Base-by-base conservation (phyloP, 2,113 vertebrate genomes). In the Carassius carassius region DNA sequence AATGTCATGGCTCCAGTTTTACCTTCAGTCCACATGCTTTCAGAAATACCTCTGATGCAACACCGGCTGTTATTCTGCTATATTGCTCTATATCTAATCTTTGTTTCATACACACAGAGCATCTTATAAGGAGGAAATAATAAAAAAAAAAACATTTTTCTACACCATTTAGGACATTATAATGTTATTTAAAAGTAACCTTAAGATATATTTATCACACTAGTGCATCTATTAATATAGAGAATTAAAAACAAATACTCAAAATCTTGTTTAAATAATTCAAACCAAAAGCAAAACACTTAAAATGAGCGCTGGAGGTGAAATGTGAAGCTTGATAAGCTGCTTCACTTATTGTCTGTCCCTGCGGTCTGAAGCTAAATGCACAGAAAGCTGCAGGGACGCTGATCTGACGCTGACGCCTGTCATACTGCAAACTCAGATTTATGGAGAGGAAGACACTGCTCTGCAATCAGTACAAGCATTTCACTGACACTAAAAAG, bases 321-420 rank as follows among this genome's bases (percentile, higher is more conserved):
- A 70, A 70, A 58, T 58, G 54, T 58, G 54, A 58, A 37, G 32
- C 17, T 10, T 70, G 67, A 37, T 37, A 69, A 69, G 65, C 32
- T 2, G 16, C 7, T 19, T 35, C 65, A 29, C 23, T 75, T 44
- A 7, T 23, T 76, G 23, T 5, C 29, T 21, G 72, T 51, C 73
- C 73, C 73, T 14, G n/a, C 44, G 25, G 44, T 75, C 37, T 75
- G 13, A 51, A 75, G 73, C 44, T 29, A 54, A 75, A 75, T 51
- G 47, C 44, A 75, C n/a, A 51, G 13, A 51, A 51, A 51, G 44
- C 73, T 75, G 44, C 73, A 29, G 73, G 73, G 73, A 75, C 73
- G 12, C 44, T 5, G 72, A 74, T 49, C 72, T 74, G 54, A 8
- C 54, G 54, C 54, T 56, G 54, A 3, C 19, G 17, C 54, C 17